Conservation (phyloP, 2,797 vertebrate genomes). For the Poliocrania exsul region DNA sequence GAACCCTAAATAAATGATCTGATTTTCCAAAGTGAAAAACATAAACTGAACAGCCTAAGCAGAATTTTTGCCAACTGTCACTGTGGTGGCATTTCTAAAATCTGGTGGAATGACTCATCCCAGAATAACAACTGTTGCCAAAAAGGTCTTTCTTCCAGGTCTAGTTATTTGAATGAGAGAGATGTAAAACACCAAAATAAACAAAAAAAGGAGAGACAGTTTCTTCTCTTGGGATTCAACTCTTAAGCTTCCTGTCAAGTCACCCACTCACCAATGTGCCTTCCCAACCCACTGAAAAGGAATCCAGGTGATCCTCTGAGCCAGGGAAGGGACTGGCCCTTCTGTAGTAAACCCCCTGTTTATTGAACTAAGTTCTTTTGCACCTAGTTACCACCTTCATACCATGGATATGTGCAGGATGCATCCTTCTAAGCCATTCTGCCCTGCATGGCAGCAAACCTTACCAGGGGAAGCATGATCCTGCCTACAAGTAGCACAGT, state of each 20-base stretch:
- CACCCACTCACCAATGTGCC: neutral
- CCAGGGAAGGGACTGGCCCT: neutral
- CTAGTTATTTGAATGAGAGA: constrained; percentile 7
- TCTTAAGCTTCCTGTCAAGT: neutral
- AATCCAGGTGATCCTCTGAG: neutral
- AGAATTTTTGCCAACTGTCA: constrained; percentile 59
- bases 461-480: neutral
- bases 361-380: neutral
- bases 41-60: constrained; percentile 62
- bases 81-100: constrained; percentile 63
- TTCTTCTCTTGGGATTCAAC: neutral
- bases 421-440: neutral
- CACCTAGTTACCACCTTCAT: neutral
- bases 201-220: neutral
- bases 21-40: constrained; percentile 60
- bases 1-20: constrained; percentile 48
- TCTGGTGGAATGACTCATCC: constrained; percentile 59
- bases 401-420: neutral
- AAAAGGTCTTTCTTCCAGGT: constrained; percentile 63
- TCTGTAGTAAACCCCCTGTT: neutral
- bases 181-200: neutral
- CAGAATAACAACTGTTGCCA: constrained; percentile 54
- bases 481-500: neutral
- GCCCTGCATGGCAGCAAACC: neutral
- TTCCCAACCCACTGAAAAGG: neutral